A percentile compares a stretch with the other conserved stretches of the same genome.
phyloP scores from a whole-genome alignment of 2,113 vertebrate species.

The Mus musculus region DNA sequence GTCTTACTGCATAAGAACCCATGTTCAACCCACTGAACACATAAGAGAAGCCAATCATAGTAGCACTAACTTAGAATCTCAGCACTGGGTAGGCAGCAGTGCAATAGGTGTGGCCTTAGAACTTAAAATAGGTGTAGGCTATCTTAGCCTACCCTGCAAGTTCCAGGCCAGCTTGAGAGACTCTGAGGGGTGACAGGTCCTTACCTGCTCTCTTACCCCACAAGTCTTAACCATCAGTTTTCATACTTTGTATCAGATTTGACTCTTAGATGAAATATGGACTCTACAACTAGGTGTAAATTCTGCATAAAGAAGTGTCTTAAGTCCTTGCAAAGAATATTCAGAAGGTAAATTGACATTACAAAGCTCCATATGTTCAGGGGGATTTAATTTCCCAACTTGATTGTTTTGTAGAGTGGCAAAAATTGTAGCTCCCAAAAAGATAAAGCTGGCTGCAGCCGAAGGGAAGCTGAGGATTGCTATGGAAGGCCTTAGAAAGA shows the following conservation, averaged over 20 bases:
- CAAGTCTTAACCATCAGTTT: neutral
- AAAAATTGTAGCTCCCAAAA: slow-evolving; percentile 94
- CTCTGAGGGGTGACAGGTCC: neutral
- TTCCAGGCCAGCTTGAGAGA: too few species aligned
- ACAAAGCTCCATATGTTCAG: neutral
- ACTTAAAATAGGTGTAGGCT: too few species aligned
- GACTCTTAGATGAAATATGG: neutral
- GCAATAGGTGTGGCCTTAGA: too few species aligned
- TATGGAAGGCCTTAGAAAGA: slow-evolving; percentile 89
- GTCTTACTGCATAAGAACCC: neutral
- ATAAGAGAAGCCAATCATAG: too few species aligned
- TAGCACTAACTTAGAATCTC: neutral
- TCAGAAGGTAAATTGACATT: slow-evolving; percentile 1
- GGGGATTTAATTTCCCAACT: slow-evolving; percentile 57
- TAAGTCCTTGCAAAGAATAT: neutral
- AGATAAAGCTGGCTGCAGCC: slow-evolving; percentile 90
- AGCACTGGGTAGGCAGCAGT: too few species aligned
- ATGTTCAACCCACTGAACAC: neutral
- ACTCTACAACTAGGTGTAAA: neutral
- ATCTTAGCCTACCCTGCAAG: too few species aligned
- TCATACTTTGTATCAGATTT: neutral
- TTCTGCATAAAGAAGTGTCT: slow-evolving; percentile 1
- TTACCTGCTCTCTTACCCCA: neutral
- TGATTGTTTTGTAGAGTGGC: slow-evolving; percentile 87
- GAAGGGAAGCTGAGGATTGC: slow-evolving; percentile 90